Conservation (phyloP, 2,113 vertebrate genomes). For the Lepus europaeus region DNA sequence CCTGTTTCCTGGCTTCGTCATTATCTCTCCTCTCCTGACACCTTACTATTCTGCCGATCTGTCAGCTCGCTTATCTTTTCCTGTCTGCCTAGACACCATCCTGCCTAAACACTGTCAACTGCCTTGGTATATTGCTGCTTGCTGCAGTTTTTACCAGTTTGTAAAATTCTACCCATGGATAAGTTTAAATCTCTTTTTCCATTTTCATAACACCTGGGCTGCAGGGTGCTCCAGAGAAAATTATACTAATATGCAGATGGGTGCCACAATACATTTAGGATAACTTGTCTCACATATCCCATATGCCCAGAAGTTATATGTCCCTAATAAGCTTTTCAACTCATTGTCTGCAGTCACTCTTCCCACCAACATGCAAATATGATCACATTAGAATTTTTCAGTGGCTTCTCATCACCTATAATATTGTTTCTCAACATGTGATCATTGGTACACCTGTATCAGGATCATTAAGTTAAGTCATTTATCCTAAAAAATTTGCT, state of each 20-base stretch:
- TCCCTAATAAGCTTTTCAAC: conserved; percentile 13
- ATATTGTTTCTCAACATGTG: neutral
- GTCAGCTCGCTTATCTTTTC: neutral
- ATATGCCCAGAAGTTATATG: neutral
- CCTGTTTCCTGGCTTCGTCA: neutral
- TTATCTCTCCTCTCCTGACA: neutral
- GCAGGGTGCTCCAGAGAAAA: conserved; percentile 2
- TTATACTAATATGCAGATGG: conserved; percentile 28
- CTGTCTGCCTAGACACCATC: neutral
- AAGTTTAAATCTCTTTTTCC: neutral
- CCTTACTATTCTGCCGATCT: neutral
- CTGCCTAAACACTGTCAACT: neutral
- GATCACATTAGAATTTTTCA: conserved; percentile 7
- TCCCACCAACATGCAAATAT: conserved; percentile 2
- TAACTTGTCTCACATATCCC: conserved; percentile 47
- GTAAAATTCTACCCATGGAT: neutral
- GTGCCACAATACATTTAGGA: conserved; percentile 49
- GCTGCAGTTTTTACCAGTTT: neutral
- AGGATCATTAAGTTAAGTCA: neutral
- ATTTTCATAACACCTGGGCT: neutral
- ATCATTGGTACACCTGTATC: neutral
- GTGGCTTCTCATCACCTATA: neutral
- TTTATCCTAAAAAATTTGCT: neutral
- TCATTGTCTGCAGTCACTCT: neutral
- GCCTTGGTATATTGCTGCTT: neutral